Base-by-base conservation (phyloP, 2,113 vertebrate species). In the Pholis gunnellus region DNA sequence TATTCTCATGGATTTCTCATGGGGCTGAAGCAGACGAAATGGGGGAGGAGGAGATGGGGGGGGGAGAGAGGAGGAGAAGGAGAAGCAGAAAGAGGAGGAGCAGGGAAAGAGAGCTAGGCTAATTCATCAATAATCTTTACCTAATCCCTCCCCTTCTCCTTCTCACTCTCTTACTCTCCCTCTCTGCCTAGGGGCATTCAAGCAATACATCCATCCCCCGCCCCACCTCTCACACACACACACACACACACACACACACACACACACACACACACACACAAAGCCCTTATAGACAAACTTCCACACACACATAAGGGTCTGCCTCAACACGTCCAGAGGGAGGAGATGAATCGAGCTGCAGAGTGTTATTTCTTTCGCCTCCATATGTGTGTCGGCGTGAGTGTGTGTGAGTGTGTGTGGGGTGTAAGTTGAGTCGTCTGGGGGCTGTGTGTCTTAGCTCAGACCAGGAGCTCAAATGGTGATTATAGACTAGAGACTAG, bases 91-190 rank as follows among this genome's bases (percentile, higher is more conserved):
- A 67, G 75, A 78, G 75, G 79, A 68, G 71, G 82, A 59, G 77
- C 69, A 64, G 61, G 78, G 82, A 79, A 81, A 83, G 78, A 78
- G 86, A 78, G 88, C 77, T 66, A 20, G 91, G 90, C 93, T 94
- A 94, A 94, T 95, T 95, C 94, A 90, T 95, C 94, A 94, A 89
- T 95, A 94, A 94, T 94, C 92, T 95, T 94, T 88, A 93, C 84
- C 94, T 95, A 95, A 95, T 94, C 93, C 91, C 93, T 92, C 90
- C 88, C 80, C 73, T 64, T 81, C 85, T 78, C 65, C 61, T 71
- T 83, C 72, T 69, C 79, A 9, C 74, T 87, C 81, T 74, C 75
- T 36, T 25, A 38, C 79, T 78, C 71, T 80, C 81, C 79, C 88
- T 88, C 88, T 83, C 90, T 90, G 94, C 94, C 93, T 87, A 79